phyloP scores from a whole-genome alignment of 2,113 vertebrate genomes.

The Glaucidium brasilianum region DNA sequence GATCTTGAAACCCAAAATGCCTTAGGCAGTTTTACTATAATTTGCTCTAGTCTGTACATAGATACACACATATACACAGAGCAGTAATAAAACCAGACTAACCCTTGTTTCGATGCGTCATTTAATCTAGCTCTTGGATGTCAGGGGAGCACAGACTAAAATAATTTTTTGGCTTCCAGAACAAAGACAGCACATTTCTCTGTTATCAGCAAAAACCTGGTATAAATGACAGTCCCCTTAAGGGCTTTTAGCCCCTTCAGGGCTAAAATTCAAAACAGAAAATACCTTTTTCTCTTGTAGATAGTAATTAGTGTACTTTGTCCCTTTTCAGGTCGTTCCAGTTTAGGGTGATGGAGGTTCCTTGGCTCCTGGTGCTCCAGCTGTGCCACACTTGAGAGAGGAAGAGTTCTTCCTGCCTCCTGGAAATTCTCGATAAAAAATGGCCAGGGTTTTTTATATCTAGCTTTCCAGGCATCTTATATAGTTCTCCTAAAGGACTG shows the following conservation, averaged over 20 bases:
- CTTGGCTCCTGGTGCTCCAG: background rate
- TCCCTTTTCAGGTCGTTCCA: background rate
- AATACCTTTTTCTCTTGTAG: background rate
- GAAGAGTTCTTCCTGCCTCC: background rate
- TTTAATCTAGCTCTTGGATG: background rate
- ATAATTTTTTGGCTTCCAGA: background rate
- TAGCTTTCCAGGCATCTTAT: background rate
- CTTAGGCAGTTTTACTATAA: background rate
- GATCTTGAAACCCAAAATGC: background rate
- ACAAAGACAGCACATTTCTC: background rate
- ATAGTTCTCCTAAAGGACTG: background rate
- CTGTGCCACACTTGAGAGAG: background rate
- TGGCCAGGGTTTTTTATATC: rapidly evolving
- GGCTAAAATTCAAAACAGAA: background rate
- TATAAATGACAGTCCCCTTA: background rate
- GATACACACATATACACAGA: background rate
- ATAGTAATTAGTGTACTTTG: background rate
- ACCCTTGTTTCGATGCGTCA: background rate
- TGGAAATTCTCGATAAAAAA: background rate
- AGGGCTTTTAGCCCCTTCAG: background rate
- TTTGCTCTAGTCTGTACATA: background rate
- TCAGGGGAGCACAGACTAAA: background rate
- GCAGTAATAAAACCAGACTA: background rate
- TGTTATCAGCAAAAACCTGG: background rate
- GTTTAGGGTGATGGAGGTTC: background rate